Percentiles rank a stretch among this genome's conserved stretches.
Evolutionary conservation across 1,140 invertebrate genomes (phyloP).

Genomic region (Ladona fulva): DNA sequence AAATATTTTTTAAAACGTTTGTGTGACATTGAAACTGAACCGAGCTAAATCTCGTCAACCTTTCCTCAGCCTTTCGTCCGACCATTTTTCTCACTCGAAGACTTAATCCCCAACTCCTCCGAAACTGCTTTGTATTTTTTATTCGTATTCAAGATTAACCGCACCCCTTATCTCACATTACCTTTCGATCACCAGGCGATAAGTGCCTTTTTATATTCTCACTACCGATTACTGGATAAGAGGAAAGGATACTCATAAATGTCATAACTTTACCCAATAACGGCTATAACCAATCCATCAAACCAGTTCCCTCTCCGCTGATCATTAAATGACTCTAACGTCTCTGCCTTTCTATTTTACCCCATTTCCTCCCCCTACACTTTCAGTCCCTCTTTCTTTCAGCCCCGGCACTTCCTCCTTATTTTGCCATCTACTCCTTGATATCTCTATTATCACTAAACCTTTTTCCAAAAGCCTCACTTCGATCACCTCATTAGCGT

Average conservation of each 20-base stretch:
- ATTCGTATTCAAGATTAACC: no score
- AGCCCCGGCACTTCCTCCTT: background rate
- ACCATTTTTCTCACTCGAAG: no score
- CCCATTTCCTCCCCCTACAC: background rate
- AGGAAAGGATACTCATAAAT: background rate
- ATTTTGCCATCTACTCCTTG: background rate
- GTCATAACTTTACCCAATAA: background rate
- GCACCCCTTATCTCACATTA: no score
- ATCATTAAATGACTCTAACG: background rate
- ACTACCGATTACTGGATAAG: background rate
- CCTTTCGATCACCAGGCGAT: background rate
- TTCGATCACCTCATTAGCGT: constrained; percentile 3
- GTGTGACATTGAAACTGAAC: no score
- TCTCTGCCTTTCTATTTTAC: background rate
- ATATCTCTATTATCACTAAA: background rate
- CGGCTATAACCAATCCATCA: background rate
- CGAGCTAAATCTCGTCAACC: no score
- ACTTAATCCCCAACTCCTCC: no score
- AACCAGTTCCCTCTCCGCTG: background rate
- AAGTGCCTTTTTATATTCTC: background rate
- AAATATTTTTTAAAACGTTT: no score
- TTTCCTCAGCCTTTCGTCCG: no score
- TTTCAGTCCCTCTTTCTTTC: background rate
- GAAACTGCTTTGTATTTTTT: no score
- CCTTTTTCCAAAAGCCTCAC: background rate